phyloP scores from a whole-genome alignment of 2,113 vertebrate species.

The Coracopsis vasa region DNA sequence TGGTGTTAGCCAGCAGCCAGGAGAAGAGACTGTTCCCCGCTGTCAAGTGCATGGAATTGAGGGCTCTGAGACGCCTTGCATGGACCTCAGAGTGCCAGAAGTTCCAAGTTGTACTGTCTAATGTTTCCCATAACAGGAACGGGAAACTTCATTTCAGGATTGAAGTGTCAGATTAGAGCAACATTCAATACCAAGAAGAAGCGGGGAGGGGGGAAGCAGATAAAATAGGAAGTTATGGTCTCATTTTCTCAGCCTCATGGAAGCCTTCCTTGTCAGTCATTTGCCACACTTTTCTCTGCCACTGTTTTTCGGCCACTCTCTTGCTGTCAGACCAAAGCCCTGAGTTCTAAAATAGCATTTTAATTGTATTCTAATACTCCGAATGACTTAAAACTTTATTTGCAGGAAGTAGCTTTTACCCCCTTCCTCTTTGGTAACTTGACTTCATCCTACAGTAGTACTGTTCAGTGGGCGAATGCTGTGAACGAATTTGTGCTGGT shows the following conservation, averaged over 20 bases:
- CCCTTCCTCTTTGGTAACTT: background rate
- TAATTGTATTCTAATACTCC: background rate
- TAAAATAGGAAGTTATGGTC: background rate
- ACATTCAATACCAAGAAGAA: background rate
- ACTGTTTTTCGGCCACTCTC: background rate
- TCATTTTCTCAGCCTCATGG: background rate
- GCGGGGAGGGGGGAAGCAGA: background rate
- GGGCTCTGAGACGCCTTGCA: fast-evolving
- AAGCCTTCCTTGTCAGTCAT: background rate
- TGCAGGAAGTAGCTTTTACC: background rate
- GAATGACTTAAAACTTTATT: background rate
- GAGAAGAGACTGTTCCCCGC: background rate
- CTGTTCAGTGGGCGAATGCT: background rate
- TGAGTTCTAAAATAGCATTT: background rate
- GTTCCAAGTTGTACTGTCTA: background rate
- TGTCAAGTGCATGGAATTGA: fast-evolving
- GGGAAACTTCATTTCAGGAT: background rate
- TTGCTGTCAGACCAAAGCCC: background rate
- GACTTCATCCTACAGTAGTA: background rate
- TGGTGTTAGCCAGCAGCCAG: background rate
- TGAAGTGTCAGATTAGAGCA: background rate
- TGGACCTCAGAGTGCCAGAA: background rate
- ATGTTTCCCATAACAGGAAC: background rate
- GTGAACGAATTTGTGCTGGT: background rate
- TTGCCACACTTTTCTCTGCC: background rate